phyloP scores from a whole-genome alignment of 2,888 invertebrate species.

The Nomada ruficornis region DNA sequence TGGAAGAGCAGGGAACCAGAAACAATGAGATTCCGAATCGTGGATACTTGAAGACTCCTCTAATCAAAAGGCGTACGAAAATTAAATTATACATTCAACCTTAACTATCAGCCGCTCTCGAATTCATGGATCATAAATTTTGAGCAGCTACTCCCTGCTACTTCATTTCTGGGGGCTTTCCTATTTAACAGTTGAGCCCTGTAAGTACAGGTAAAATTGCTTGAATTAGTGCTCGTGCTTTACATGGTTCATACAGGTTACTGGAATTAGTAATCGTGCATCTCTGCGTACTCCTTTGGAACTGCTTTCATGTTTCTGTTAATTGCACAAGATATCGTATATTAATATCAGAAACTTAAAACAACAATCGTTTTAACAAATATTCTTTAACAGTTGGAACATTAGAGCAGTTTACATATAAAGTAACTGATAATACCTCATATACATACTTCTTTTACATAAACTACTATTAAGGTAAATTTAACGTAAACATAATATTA shows the following conservation, averaged over 20 bases:
- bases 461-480: no score
- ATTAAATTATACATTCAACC: constrained; percentile 40
- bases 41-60: constrained; percentile 22
- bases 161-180: constrained; percentile 21
- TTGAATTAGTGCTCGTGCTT: neutral
- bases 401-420: no score
- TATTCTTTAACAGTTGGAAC: neutral
- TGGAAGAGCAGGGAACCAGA: neutral
- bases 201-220: neutral
- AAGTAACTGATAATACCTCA: no score
- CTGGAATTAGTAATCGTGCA: constrained; percentile 3
- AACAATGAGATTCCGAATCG: neutral
- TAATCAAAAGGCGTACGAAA: neutral
- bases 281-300: neutral
- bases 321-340: neutral
- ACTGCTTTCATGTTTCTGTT: neutral
- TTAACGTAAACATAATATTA: no score
- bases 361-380: neutral
- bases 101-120: constrained; percentile 15
- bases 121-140: constrained; percentile 57
- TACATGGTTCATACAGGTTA: neutral
- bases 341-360: neutral
- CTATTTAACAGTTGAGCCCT: constrained; percentile 21
- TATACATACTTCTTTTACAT: no score
- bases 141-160: constrained; percentile 23